Conservation (phyloP, 2,797 vertebrate genomes). For the Eulemur mongoz region DNA sequence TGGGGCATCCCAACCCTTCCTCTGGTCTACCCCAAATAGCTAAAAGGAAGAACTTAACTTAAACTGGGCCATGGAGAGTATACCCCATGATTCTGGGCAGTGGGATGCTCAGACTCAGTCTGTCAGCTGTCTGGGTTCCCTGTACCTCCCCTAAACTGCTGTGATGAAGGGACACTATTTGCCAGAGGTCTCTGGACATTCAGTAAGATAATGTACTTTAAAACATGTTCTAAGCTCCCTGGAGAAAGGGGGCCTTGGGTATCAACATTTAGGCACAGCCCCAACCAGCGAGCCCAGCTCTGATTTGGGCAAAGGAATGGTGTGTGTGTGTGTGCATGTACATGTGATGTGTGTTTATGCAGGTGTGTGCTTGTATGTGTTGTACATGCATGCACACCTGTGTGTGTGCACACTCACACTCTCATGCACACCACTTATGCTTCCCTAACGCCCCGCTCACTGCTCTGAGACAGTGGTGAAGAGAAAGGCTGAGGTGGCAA, state of each 20-base stretch:
- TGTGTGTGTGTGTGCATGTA: no score
- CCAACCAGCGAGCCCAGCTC: neutral
- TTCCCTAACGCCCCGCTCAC: neutral
- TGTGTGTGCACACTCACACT: neutral
- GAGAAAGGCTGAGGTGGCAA: neutral
- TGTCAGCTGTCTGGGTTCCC: neutral
- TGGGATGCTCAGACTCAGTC: neutral
- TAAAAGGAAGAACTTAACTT: neutral
- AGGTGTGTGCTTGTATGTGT: neutral
- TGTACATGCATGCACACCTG: no score
- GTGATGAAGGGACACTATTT: neutral
- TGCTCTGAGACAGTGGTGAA: neutral
- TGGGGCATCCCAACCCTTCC: neutral
- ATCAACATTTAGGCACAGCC: neutral
- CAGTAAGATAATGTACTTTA: neutral
- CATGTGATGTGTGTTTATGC: neutral
- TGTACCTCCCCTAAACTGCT: neutral
- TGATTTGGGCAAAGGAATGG: neutral
- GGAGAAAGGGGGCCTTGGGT: neutral
- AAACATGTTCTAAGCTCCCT: constrained; percentile 21
- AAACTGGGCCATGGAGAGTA: neutral
- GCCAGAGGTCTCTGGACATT: neutral
- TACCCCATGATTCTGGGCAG: neutral
- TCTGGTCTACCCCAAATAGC: neutral
- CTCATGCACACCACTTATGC: neutral